Evolutionary conservation across 2,797 vertebrate species (phyloP), one percentile per base, ranked within the genome.

Genomic region (Numenius phaeopus): DNA sequence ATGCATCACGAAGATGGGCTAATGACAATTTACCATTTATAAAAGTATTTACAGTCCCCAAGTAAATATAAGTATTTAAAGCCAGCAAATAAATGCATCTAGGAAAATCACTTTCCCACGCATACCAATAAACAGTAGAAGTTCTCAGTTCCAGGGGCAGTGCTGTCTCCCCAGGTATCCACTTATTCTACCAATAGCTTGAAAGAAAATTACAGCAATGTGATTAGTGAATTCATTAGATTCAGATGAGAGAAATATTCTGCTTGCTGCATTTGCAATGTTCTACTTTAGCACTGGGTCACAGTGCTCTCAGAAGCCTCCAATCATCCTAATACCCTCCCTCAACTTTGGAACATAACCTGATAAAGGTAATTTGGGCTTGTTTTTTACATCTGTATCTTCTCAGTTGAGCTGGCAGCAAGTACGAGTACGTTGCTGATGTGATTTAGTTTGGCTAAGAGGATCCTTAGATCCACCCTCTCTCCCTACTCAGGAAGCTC

Each of bases 151-250:
- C 59, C 52, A 61, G 3, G 27, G 65, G 70, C 73, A 82, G 29
- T 47, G 79, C 34, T 86, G 67, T 12, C 47, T 97, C 94, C 85
- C 82, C 50, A 87, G 93, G 65, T 87, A 89, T 54, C 62, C 54
- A 88, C 70, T 93, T 94, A 64, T 77, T 92, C 55, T 92, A 77
- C 84, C 61, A 81, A 72, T 47, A 93, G 66, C 91, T 90, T 79
- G 86, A 86, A 89, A 91, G 93, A 71, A 95, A 96, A 95, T 94
- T 89, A 85, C 84, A 94, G 69, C 78, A 94, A 83, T 0, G 1
- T 87, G 82, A 95, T 96, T 92, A 95, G 80, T 83, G 79, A 95
- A 96, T 94, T 93, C 90, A 93, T 96, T 95, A 87, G 59, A 83
- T 70, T 83, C 10, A 26, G 83, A 70, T 23, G 81, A 91, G 46